phyloP scores from a whole-genome alignment of 2,797 vertebrate species.

The Carapus acus region DNA sequence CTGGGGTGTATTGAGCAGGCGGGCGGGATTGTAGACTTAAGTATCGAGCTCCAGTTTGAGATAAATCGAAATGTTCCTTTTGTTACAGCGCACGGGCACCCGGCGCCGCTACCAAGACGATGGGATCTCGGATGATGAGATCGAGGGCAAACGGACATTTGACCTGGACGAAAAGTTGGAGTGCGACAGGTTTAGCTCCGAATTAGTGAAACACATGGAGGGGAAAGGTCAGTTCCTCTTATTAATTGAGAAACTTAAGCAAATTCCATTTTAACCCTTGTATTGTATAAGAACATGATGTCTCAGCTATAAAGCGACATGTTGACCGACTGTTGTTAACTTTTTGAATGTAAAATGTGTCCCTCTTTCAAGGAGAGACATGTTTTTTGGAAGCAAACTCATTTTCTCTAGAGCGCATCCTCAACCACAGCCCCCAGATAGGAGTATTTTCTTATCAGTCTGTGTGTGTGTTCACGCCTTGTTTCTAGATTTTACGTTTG shows the following conservation, averaged over 20 bases:
- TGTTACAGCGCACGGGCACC: conserved; percentile 83
- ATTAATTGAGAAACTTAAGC: no score
- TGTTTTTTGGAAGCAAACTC: background rate
- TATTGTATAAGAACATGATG: no score
- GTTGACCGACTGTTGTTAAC: no score
- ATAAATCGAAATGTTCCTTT: conserved; percentile 13
- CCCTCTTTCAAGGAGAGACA: background rate
- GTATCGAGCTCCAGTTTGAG: background rate
- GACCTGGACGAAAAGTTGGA: conserved; percentile 91
- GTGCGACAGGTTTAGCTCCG: conserved; percentile 80
- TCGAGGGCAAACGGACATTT: conserved; percentile 94
- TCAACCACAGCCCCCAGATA: no score
- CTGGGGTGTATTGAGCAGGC: no score
- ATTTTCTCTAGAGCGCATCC: no score
- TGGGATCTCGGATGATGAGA: conserved; percentile 97
- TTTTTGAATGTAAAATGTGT: no score
- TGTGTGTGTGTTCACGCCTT: conserved; percentile 1
- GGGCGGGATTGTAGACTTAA: no score
- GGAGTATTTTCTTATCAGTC: background rate
- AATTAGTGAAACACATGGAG: conserved; percentile 90
- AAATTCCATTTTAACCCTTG: no score
- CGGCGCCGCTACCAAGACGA: conserved; percentile 93
- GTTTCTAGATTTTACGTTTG: conserved; percentile 88
- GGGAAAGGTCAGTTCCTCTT: conserved; percentile 87
- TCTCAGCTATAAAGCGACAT: no score